These are phyloP conservation scores for Zaprionus lineosus DNA, from an alignment of 2,888 invertebrate genomes.

Conservation along the genomic window DNA sequence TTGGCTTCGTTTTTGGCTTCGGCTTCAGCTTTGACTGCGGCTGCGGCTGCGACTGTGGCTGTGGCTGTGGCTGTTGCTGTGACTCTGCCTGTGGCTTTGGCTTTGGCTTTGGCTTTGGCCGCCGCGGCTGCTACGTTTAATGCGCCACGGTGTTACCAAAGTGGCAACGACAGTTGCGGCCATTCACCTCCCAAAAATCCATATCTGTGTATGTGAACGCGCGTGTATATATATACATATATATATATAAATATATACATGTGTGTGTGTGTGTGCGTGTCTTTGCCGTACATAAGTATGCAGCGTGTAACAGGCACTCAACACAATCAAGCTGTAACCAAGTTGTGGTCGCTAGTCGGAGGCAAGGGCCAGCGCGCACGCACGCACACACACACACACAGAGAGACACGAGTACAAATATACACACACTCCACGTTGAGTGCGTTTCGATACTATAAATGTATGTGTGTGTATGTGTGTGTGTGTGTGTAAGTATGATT, in stretches of 20 bases:
- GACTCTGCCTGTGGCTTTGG: conserved; percentile 60
- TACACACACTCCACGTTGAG: conserved; percentile 33
- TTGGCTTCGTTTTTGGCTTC: conserved; percentile 52
- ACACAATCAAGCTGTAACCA: conserved; percentile 61
- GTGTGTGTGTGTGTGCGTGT: conserved; percentile 19
- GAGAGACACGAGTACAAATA: too few species aligned
- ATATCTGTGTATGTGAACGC: too few species aligned
- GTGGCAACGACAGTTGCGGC: conserved; percentile 79
- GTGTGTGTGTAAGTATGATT: neutral
- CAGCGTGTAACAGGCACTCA: conserved; percentile 60
- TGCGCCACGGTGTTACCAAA: conserved; percentile 75
- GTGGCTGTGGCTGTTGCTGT: conserved; percentile 56
- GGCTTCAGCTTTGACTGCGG: conserved; percentile 43
- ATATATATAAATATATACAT: conserved; percentile 41
- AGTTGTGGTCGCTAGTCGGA: conserved; percentile 53
- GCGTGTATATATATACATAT: conserved; percentile 49
- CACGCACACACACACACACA: conserved; percentile 33
- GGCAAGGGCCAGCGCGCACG: conserved; percentile 47
- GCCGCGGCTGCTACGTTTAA: conserved; percentile 68
- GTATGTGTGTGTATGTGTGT: conserved; percentile 23
- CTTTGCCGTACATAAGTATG: conserved; percentile 40
- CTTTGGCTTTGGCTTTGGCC: conserved; percentile 53
- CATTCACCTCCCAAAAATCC: conserved; percentile 81
- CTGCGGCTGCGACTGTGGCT: conserved; percentile 68
- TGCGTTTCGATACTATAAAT: conserved; percentile 59